Evolutionary conservation across 2,888 invertebrate genomes (phyloP), one percentile per base, ranked within the genome.

Genomic region (Lottia scabra): DNA sequence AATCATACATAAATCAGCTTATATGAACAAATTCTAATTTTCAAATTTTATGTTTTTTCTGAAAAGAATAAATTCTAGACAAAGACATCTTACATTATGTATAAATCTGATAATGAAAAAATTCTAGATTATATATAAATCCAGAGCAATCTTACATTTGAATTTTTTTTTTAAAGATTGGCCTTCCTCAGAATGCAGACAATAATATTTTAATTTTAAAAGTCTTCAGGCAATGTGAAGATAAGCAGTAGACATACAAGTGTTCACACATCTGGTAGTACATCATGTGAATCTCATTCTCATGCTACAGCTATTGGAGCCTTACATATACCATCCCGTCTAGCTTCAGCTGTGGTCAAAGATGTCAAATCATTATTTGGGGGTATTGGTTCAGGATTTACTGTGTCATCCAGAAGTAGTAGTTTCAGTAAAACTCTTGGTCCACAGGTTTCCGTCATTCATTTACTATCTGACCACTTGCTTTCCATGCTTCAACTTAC

Each of bases 241-340:
- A 38, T 38, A 38, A 38, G 5, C 38, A 38, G 38, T 38, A 38
- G 38, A 6, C 38, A 38, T 38, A 38, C 38, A 56, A 56, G 56
- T 12, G 19, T 56, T 56, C 56, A 56, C 56, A 56, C 56, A 23
- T 56, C 56, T 56, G 56, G 56, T n/a, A n/a, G n/a, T 56, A 56
- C 56, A 56, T 23, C 19, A 23, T 56, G 56, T 56, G 56, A 56
- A 12, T 56, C 56, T 56, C 56, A 56, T 19, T 23, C 56, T 23
- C 56, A 56, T 13, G 13, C 19, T 23, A 10, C 23, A 23, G 56
- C 56, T 56, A 19, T 56, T 23, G 56, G 56, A 23, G 56, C 56
- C 23, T 19, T 56, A 56, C 56, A 56, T 56, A 12, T 23, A 23
- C 19, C 56, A 19, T 23, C 56, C 19, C 19, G 19, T 1, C 19